phyloP scores from a whole-genome alignment of 2,797 vertebrate species.

The Ptychadena robeensis region DNA sequence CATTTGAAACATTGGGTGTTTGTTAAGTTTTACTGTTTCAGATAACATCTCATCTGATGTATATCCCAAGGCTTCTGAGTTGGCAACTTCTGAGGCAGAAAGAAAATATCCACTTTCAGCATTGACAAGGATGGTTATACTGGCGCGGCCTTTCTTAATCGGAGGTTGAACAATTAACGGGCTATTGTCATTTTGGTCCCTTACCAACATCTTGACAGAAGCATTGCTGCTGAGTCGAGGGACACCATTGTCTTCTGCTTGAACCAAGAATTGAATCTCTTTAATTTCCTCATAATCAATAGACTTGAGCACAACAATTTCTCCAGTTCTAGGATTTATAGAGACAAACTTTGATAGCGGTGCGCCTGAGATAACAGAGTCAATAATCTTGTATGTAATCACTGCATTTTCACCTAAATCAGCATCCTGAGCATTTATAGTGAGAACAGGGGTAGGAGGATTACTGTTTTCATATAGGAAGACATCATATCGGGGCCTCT shows the following conservation, averaged over 20 bases:
- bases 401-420: slow-evolving; percentile 84
- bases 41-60: background rate
- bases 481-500: slow-evolving; percentile 74
- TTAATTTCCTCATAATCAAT: slow-evolving; percentile 84
- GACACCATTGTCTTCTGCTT: slow-evolving; percentile 84
- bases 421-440: slow-evolving; percentile 78
- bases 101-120: slow-evolving; percentile 76
- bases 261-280: slow-evolving; percentile 81
- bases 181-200: slow-evolving; percentile 86
- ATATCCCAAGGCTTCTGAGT: slow-evolving; percentile 34
- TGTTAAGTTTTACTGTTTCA: background rate
- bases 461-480: slow-evolving; percentile 82
- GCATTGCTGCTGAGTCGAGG: slow-evolving; percentile 81
- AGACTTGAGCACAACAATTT: slow-evolving; percentile 77
- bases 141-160: slow-evolving; percentile 77
- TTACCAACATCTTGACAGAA: slow-evolving; percentile 78
- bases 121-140: slow-evolving; percentile 81
- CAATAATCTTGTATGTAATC: slow-evolving; percentile 83
- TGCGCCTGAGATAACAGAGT: slow-evolving; percentile 69
- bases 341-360: slow-evolving; percentile 71
- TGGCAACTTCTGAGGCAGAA: slow-evolving; percentile 64
- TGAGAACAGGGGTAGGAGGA: slow-evolving; percentile 76
- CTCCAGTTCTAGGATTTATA: slow-evolving; percentile 80
- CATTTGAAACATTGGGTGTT: slow-evolving; percentile 71
- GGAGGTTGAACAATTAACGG: slow-evolving; percentile 80